Evolutionary conservation across 1,140 invertebrate genomes (phyloP).

Genomic region (Helicoverpa zea): DNA sequence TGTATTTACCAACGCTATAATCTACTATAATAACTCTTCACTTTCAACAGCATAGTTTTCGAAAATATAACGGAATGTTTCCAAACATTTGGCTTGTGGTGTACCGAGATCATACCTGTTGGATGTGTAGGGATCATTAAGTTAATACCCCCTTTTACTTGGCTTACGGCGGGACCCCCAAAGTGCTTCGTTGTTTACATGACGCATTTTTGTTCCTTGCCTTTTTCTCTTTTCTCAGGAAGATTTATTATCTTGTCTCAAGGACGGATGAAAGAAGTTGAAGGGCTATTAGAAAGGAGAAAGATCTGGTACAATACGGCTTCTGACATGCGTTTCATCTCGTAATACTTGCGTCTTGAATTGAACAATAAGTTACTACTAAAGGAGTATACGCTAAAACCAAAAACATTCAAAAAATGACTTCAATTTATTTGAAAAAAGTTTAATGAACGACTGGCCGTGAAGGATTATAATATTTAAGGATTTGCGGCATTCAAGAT

Average conservation of each 20-base stretch:
- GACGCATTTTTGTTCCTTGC: constrained; percentile 46
- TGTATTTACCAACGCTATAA: too few relatives aligned
- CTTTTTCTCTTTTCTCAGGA: constrained; percentile 20
- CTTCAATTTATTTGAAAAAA: not conserved
- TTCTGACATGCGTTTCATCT: constrained; percentile 10
- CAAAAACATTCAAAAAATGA: too few relatives aligned
- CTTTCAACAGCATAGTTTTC: not conserved
- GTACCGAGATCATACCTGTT: constrained; percentile 53
- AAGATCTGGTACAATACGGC: not conserved
- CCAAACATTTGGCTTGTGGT: constrained; percentile 16
- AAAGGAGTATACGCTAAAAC: too few relatives aligned
- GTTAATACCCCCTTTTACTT: constrained; percentile 44
- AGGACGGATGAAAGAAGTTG: constrained; percentile 29
- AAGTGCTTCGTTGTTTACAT: constrained; percentile 47
- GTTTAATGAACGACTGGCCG: constrained; percentile 29
- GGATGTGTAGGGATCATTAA: constrained; percentile 50
- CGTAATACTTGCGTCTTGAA: not conserved
- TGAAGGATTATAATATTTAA: constrained; percentile 21
- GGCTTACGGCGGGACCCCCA: constrained; percentile 28
- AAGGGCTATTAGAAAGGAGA: constrained; percentile 17
- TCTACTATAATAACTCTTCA: not conserved
- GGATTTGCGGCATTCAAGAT: constrained; percentile 9
- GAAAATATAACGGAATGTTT: constrained; percentile 13
- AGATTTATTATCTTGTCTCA: constrained; percentile 46
- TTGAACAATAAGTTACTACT: too few relatives aligned